Conservation (phyloP, 2,888 invertebrate species). For the Caenorhabditis sp. region DNA sequence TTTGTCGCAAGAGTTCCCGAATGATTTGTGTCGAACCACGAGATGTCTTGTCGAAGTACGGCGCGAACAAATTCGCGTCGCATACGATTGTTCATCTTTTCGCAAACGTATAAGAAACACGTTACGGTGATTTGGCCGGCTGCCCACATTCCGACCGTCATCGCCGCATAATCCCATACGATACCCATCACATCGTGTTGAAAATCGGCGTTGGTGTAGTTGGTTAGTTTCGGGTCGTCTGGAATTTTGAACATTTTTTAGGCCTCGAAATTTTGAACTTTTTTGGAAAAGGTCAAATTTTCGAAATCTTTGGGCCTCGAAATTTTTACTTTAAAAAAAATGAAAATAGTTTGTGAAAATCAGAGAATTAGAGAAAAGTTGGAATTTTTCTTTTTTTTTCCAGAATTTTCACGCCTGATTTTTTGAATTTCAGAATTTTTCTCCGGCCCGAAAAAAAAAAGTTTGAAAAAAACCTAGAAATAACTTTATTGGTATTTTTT, state of each 20-base stretch:
- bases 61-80: constrained; percentile 72
- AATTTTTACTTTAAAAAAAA: too few relatives aligned
- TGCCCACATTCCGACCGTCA: constrained; percentile 51
- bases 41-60: constrained; percentile 71
- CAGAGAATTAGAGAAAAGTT: too few relatives aligned
- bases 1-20: constrained; percentile 74
- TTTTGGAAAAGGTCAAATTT: too few relatives aligned
- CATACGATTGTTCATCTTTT: constrained; percentile 73
- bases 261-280: not conserved
- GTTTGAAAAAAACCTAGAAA: too few relatives aligned
- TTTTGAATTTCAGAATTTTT: too few relatives aligned
- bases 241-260: not conserved
- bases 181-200: constrained; percentile 50
- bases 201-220: constrained; percentile 39
- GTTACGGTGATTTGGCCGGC: constrained; percentile 51
- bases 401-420: too few relatives aligned
- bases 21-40: constrained; percentile 72
- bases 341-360: too few relatives aligned
- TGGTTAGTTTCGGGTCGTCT: constrained; percentile 7
- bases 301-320: too few relatives aligned
- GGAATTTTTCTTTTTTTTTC: too few relatives aligned
- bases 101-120: constrained; percentile 72
- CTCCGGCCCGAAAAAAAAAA: too few relatives aligned
- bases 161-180: constrained; percentile 52
- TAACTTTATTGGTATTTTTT: too few relatives aligned